Base-by-base conservation (phyloP, 2,888 invertebrate genomes). In the Hirtodrosophila confusa region DNA sequence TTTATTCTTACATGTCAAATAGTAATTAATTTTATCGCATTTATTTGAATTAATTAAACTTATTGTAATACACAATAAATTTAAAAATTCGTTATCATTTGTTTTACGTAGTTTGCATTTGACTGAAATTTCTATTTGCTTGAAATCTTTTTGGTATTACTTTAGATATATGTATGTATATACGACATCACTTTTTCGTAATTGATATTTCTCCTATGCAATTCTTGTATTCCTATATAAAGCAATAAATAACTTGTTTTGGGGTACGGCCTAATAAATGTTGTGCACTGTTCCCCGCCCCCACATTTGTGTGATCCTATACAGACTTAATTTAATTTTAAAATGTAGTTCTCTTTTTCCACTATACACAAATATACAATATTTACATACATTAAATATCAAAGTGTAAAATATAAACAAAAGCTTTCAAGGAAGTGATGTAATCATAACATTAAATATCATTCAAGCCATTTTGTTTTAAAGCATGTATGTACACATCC, bases 121-220 rank as follows among this genome's bases (percentile, higher is more conserved):
- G 78, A 75, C 86, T 80, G 82, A 84, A 82, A 84, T 75, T 88
- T 86, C 82, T 84, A 88, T 86, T 76, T 73, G 69, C 62, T 75
- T 80, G 69, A 80, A 87, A 80, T 86, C 49, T 66, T 65, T 70
- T 65, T 60, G 39, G 54, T 72, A 54, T 73, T 73, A 61, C 56
- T 65, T 77, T 89, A 89, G 86, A 88, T 88, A 88, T 89, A 88
- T 89, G 61, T 74, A 77, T 77, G 73, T 74, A 74, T 74, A 88
- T 89, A 88, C 89, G 90, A 89, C 90, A 88, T 88, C 88, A 88
- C 88, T 76, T 88, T 88, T 88, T 71, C 88, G 79, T 89, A 89
- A 89, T 87, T 88, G 80, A 80, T 88, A 88, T 82, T 80, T 84
- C 85, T 86, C 80, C 76, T 86, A 84, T 86, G 78, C 72, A 80